Base-by-base conservation (phyloP, 2,113 vertebrate genomes). In the Ellobius talpinus region DNA sequence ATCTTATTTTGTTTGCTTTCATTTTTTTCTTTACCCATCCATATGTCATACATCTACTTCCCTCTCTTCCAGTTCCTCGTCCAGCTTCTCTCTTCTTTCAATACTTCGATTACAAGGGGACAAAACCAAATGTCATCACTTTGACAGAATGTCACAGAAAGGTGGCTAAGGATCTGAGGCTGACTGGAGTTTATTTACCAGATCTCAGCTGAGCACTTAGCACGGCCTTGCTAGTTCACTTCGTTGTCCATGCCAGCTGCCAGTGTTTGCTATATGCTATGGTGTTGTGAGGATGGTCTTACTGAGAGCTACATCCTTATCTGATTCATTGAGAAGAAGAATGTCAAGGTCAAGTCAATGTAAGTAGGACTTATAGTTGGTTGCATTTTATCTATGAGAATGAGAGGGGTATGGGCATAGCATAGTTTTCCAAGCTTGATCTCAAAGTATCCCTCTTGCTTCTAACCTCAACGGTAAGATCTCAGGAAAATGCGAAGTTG, bases 101-200 rank as follows among this genome's bases (percentile, higher is more conserved):
- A 65, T 76, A 78, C 89, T 63, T 72, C 39, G 81, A 36, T 93
- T 79, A 88, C 16, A 73, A 17, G 61, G n/a, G 21, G 1, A 10
- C 3, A 73, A 66, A 82, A 87, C 3, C 11, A 85, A 92, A 88
- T 70, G 23, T 47, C 87, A 29, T 2, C 0, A 7, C 23, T 91
- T 95, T 94, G 87, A 68, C 1, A 58, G 92, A 97, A 89, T 76
- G 8, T 47, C 61, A 68, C 3, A 31, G 45, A 47, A 78, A 93
- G 61, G 11, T 45, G 29, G 77, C 39, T n/a, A 58, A 65, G 50
- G 11, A 61, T 63, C 29, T 90, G 72, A 14, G 10, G 10, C n/a
- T 61, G 5, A 26, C 36, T 47, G 4, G 39, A 12, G 45, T 63
- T 92, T 45, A 87, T 78, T 63, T 94, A 70, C 9, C 42, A 88